Conservation (phyloP, 2,113 vertebrate genomes). For the Sinocyclocheilus maitianheensis region DNA sequence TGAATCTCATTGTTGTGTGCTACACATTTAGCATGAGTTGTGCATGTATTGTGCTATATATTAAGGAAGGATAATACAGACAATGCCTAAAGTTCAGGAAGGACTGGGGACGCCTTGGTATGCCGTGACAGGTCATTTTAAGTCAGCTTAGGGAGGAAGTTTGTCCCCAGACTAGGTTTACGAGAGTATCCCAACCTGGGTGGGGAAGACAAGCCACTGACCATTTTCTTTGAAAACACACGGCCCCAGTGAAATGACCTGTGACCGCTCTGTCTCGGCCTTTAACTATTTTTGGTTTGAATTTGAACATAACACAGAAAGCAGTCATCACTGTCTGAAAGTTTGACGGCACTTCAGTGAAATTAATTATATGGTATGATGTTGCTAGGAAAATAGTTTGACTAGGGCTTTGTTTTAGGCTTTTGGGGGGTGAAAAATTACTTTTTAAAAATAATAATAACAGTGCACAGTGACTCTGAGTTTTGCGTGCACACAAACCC, state of each 20-base stretch:
- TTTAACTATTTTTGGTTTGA: conserved; percentile 27
- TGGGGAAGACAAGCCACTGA: conserved; percentile 4
- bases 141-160: not conserved
- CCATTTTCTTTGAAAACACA: conserved; percentile 1
- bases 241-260: conserved; percentile 4
- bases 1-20: not conserved
- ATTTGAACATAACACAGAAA: not conserved
- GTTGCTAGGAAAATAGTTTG: not conserved
- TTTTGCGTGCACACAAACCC: not conserved
- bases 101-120: not conserved
- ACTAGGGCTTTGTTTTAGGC: conserved; percentile 15
- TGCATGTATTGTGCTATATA: not conserved
- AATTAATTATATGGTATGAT: not conserved
- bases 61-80: not conserved
- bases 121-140: not conserved
- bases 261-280: not conserved
- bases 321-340: not conserved
- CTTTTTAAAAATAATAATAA: not conserved
- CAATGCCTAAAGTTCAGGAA: not conserved
- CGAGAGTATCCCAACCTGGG: conserved; percentile 17
- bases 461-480: not conserved
- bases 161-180: not conserved
- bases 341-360: not conserved
- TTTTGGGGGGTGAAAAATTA: not conserved
- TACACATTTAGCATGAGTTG: not conserved